These are phyloP conservation scores for Rynchops niger DNA, from an alignment of 2,113 vertebrate genomes.

Conservation along the genomic window DNA sequence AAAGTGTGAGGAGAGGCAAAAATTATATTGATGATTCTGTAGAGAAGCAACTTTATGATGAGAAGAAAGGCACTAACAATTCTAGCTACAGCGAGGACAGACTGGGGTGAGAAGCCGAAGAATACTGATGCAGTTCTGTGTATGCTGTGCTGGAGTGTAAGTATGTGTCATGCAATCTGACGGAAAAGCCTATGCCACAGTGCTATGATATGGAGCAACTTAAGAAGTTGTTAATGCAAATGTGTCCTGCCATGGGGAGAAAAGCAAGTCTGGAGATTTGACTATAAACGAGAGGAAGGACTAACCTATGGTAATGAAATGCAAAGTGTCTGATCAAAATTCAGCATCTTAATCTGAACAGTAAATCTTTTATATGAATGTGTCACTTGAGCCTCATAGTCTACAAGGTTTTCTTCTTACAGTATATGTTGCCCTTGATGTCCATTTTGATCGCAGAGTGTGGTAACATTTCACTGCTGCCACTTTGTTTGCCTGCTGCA, in stretches of 20 bases:
- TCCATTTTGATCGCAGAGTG: neutral
- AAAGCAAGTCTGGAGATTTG: slow-evolving; percentile 41
- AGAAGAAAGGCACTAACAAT: neutral
- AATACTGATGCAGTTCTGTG: neutral
- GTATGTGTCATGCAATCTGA: neutral
- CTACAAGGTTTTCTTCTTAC: neutral
- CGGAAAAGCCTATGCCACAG: neutral
- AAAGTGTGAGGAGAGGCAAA: neutral
- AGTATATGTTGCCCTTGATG: neutral
- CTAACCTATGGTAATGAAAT: slow-evolving; percentile 54
- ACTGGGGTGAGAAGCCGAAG: neutral
- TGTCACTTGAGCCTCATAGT: slow-evolving; percentile 12
- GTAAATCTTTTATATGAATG: slow-evolving; percentile 51
- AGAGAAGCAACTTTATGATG: neutral
- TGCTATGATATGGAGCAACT: neutral
- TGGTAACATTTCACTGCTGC: neutral
- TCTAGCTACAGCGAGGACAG: neutral
- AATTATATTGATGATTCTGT: neutral
- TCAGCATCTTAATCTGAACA: slow-evolving; percentile 39
- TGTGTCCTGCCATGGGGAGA: slow-evolving; percentile 8
- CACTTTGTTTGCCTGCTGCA: neutral
- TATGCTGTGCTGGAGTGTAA: neutral
- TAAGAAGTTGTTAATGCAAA: slow-evolving; percentile 45
- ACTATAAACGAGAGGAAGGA: slow-evolving; percentile 1
- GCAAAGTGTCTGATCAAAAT: slow-evolving; percentile 59